Evolutionary conservation across 2,113 vertebrate genomes (phyloP).

Genomic region (Cebidichthys violaceus): DNA sequence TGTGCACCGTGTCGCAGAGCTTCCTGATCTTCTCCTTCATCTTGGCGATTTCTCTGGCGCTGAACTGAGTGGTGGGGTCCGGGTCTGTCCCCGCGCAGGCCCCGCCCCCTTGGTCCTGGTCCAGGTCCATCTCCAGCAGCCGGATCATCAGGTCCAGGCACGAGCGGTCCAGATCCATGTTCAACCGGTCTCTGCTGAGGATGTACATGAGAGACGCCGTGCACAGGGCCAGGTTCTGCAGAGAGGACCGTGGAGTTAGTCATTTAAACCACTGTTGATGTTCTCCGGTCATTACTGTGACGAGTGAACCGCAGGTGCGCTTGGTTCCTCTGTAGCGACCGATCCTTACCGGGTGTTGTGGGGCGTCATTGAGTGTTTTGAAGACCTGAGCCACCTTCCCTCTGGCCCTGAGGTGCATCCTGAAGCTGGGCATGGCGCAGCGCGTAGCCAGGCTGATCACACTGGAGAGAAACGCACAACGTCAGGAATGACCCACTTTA

Average conservation of each 20-base stretch:
- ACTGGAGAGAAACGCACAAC: conserved; percentile 76
- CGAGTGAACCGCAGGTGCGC: no score
- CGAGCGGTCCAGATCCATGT: conserved; percentile 95
- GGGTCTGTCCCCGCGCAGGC: conserved; percentile 74
- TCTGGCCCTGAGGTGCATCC: conserved; percentile 97
- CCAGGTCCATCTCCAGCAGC: conserved; percentile 96
- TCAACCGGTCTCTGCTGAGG: conserved; percentile 93
- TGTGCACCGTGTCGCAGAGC: conserved; percentile 98
- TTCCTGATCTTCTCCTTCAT: conserved; percentile 99
- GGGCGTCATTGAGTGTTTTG: conserved; percentile 96
- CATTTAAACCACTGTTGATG: no score
- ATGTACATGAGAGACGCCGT: conserved; percentile 99
- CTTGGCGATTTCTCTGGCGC: conserved; percentile 96
- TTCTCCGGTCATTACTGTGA: no score
- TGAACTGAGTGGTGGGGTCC: conserved; percentile 89
- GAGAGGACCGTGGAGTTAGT: no score
- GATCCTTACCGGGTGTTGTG: conserved; percentile 90
- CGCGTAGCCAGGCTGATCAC: conserved; percentile 98
- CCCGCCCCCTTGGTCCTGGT: conserved; percentile 87
- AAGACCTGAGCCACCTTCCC: conserved; percentile 99
- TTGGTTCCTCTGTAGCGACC: not conserved
- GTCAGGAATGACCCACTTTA: no score
- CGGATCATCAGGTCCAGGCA: conserved; percentile 98
- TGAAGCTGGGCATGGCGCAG: conserved; percentile 98
- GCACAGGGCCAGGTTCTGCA: conserved; percentile 95